Base-by-base conservation (phyloP, 92 coral and sea anemone genomes). In the Palythoa heliodiscus region DNA sequence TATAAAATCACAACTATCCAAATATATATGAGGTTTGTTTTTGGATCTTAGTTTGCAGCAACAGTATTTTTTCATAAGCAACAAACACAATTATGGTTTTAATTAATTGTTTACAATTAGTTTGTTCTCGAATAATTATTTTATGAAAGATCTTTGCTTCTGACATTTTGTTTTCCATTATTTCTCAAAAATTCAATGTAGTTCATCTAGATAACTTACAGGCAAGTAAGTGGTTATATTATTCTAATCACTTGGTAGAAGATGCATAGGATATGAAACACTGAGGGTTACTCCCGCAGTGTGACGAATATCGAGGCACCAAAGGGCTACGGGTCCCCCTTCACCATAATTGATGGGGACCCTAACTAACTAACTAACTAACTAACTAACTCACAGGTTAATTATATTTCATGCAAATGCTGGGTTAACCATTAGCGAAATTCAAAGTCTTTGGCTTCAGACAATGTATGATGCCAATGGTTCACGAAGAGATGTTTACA, bases 201-300 rank as follows among this genome's bases (percentile, higher is more conserved):
- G 3, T 43, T 43, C 50, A 43, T 43, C 4, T 43, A 43, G 4
- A 43, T 3, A 43, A 43, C 50, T 3, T 43, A 43, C 53, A 87
- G 90, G 78, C 84, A 1, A 71, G 73, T 38, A 48, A 83, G 11
- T 88, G 85, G 76, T 39, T 91, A 1, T 52, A 6, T 61, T 88
- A 25, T 88, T 88, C 60, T 82, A 48, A 14, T 88, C 91, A 22
- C 82, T 88, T 73, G 91, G 87, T 0, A 89, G 89, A 17, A 52
- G 7, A 11, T 57, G 78, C 19, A 6, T 29, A 55, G 93, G 93
- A 11, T 47, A 87, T 58, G 83, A 82, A 8, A 88, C 77, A 10
- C 58, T 70, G 16, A 5, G 86, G 24, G 87, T 87, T 2, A 91
- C 94, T 22, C 94, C 91, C n/a, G n/a, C n/a, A n/a, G n/a, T n/a